These are phyloP conservation scores for Eclectus roratus DNA, from an alignment of 2,113 vertebrate genomes.

Conservation along the genomic window DNA sequence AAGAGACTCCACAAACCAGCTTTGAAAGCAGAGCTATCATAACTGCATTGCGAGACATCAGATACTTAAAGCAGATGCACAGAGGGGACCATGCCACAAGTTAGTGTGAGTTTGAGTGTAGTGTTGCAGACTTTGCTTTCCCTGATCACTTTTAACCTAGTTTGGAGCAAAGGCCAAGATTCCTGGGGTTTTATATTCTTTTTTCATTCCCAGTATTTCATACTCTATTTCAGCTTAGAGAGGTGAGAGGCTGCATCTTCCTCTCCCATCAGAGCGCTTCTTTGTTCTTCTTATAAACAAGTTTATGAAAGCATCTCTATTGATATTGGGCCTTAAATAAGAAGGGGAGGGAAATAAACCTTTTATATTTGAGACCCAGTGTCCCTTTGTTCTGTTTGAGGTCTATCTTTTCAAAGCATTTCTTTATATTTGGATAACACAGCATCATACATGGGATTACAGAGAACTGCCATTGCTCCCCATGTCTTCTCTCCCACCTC, in stretches of 20 bases:
- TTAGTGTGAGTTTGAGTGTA: neutral
- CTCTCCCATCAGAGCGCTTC: neutral
- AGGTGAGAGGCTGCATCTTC: neutral
- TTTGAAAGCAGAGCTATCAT: neutral
- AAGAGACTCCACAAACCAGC: neutral
- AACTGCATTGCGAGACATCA: neutral
- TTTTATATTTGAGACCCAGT: neutral
- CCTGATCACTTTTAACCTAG: neutral
- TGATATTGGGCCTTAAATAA: neutral
- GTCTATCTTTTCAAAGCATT: neutral
- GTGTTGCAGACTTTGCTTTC: neutral
- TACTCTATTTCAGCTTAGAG: neutral
- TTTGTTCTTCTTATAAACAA: neutral
- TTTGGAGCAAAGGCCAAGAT: neutral
- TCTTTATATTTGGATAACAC: neutral
- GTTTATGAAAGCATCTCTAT: neutral
- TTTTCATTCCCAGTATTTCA: neutral
- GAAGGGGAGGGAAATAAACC: rapidly evolving
- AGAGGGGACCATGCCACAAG: neutral
- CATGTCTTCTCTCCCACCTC: neutral
- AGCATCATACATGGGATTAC: neutral
- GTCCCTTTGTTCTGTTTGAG: neutral
- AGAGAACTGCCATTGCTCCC: conserved; percentile 4
- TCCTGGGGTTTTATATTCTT: neutral
- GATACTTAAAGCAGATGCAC: neutral